Evolutionary conservation across 2,113 vertebrate genomes (phyloP), one percentile per base, ranked within the genome.

Genomic region (Galemys pyrenaicus): DNA sequence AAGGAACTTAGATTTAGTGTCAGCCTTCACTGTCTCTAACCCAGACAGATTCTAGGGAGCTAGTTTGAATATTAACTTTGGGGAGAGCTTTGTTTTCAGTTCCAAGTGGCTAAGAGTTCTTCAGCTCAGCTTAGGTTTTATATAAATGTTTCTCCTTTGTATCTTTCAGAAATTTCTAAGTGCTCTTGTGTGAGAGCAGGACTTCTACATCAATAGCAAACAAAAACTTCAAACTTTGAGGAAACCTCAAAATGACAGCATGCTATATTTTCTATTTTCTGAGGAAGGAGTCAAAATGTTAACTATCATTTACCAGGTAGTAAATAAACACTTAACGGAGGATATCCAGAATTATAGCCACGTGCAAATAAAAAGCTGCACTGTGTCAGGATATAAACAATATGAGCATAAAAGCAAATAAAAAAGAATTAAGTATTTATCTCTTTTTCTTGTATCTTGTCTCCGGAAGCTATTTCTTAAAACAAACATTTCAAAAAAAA

Each of bases 121-220:
- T 91, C 35, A 71, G 26, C 19, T 85, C 67, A 62, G 32, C 37
- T 68, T 70, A 46, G 6, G 26, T 86, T 91, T 71, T 79, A 81
- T 74, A 67, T 37, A 64, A 82, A 77, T 85, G 54, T 65, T 46
- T 19, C 22, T 4, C 49, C 17, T 75, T 44, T 32, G 28, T 35
- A 75, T 26, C 35, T 60, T 85, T 39, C 58, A 93, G 49, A 84
- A 79, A 83, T 70, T 68, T 95, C 65, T 87, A 70, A 92, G n/a
- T 58, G 60, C 77, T 84, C 65, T 88, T 20, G 9, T 68, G 11
- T 92, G 49, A 37, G 35, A 68, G 8, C 44, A 83, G 13, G 28
- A 35, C 32, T 73, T 92, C 41, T 56, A 15, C 49, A 15, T 67
- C 51, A 88, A 20, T 65, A 94, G 87, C 5, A 87, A 49, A 90